Evolutionary conservation across 2,888 invertebrate species (phyloP), one percentile per base, ranked within the genome.

Genomic region (Microctonus hyperodae): DNA sequence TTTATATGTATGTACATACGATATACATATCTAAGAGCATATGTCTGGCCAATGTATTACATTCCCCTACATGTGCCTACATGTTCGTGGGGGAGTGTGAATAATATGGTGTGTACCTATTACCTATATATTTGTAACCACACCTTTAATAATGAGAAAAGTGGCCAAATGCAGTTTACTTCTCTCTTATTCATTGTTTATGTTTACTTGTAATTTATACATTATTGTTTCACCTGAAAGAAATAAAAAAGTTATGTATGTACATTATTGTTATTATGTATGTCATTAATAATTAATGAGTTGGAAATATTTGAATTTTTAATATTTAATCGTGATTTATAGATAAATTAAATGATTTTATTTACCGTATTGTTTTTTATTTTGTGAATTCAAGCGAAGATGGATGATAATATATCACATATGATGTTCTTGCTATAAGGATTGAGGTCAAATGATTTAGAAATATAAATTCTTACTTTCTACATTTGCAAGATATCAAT

Each of bases 391-490:
- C 20, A 22, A n/a, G 16, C 16, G 44, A 44, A n/a, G 37, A 16
- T 44, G 40, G 22, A 33, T 31, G 13, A 51, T 28, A 28, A 9
- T 28, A 53, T 33, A 31, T 56, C 33, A 20, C 13, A 11, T 16
- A 37, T n/a, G 16, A 33, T 33, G 33, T 56, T 56, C 22, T 33
- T 20, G 16, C 44, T n/a, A n/a, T 44, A 11, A 33, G 31, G 31
- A 56, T 56, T 33, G 33, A 16, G 56, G 56, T 56, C 35, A 33
- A 35, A 16, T 33, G 33, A n/a, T 56, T 56, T 33, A 20, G 56
- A 56, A 56, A 44, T 44, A 33, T 56, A 56, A 33, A 20, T 9
- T n/a, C 20, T 33, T 22, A 56, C 33, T 56, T 56, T 56, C 56
- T 33, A 56, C 11, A 16, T 35, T 16, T 22, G 33, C 33, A 56